These are phyloP conservation scores for Sclerurus mexicanus DNA, from an alignment of 2,113 vertebrate species.

Conservation along the genomic window DNA sequence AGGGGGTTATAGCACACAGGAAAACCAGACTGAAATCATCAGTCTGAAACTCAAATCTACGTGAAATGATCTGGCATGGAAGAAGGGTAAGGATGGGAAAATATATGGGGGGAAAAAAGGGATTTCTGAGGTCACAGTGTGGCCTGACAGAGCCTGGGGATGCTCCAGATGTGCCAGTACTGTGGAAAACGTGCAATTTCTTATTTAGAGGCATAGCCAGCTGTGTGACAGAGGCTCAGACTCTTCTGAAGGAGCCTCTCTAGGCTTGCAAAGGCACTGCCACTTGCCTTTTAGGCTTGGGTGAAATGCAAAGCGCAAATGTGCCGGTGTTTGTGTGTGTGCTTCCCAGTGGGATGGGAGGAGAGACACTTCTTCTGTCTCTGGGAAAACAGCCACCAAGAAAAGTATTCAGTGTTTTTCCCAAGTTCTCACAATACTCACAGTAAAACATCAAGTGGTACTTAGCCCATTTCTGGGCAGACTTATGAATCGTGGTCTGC, in stretches of 20 bases:
- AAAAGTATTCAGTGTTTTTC: background rate
- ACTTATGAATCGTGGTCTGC: background rate
- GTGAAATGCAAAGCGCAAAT: background rate
- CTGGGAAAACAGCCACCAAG: background rate
- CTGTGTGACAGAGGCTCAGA: background rate
- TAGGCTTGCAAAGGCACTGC: background rate
- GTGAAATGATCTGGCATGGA: background rate
- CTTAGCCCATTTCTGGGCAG: background rate
- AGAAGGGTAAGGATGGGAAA: background rate
- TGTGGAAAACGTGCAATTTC: fast-evolving
- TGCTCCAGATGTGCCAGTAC: background rate
- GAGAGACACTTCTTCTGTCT: background rate
- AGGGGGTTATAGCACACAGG: background rate
- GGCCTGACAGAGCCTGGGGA: background rate
- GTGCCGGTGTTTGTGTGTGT: fast-evolving
- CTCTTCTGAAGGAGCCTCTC: background rate
- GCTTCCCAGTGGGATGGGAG: background rate
- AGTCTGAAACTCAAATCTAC: background rate
- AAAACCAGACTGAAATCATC: background rate
- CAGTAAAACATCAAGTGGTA: background rate
- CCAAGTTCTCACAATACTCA: background rate
- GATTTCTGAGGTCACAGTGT: background rate
- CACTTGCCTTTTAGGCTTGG: background rate
- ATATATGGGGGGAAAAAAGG: too few relatives aligned
- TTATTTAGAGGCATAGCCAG: background rate